These are phyloP conservation scores for Phrynocephalus vlangalii DNA, from an alignment of 2,797 vertebrate genomes.

Conservation along the genomic window DNA sequence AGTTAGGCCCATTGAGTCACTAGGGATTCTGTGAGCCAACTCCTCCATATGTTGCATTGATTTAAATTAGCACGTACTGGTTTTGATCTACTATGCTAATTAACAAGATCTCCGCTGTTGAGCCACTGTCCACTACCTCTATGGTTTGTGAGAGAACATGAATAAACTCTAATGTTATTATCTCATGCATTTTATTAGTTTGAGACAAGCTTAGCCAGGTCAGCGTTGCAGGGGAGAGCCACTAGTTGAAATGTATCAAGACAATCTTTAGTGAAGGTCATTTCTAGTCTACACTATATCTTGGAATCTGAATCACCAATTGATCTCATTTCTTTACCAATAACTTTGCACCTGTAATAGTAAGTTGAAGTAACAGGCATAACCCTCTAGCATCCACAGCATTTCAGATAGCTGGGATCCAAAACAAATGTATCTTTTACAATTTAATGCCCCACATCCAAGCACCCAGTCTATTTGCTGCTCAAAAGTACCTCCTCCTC, in stretches of 20 bases:
- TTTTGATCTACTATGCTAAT: no score
- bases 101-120: no score
- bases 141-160: neutral
- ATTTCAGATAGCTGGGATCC: neutral
- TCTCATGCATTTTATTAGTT: neutral
- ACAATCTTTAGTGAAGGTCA: neutral
- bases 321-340: neutral
- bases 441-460: neutral
- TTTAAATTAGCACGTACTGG: no score
- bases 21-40: no score
- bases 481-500: no score
- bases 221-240: neutral
- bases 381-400: neutral
- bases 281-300: neutral
- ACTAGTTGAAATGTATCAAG: neutral
- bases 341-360: neutral
- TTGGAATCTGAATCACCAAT: neutral
- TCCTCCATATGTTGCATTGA: no score
- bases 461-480: neutral
- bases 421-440: no score
- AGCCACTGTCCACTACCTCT: neutral
- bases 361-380: neutral
- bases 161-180: neutral
- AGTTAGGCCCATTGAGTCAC: no score
- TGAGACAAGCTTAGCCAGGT: neutral